Base-by-base conservation (phyloP, 1,140 invertebrate species). In the Lanistes nyassanus region DNA sequence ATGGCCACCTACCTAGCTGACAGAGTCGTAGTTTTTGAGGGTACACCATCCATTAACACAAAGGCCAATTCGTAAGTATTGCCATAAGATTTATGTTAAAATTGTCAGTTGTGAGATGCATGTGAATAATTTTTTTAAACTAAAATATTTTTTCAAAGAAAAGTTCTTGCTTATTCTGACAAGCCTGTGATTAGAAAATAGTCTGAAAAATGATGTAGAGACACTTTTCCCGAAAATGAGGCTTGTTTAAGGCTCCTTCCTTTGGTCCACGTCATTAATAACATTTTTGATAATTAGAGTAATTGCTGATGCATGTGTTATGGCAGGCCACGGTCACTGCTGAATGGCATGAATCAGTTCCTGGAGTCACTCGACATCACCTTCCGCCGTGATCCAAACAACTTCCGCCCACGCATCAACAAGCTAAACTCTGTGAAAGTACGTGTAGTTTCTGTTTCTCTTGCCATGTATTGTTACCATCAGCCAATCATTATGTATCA, bases 1-100 rank as follows among this genome's bases (percentile, higher is more conserved):
- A 99, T 99, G 98, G 97, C 98, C 3, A 99, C 98, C 0, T 99
- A 99, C 90, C 91, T 99, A 56, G 97, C 98, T 23, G 98, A 99
- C 90, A 92, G 98, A 69, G 98, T 99, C 0, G 98, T 99, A 83
- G 98, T 99, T 31, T 99, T 99, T 89, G 98, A 99, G 87, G 98
- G 98, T 55, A 89, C 88, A 69, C 98, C 98, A 1, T 98, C 97
- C 0, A 91, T 98, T 3, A 87, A 93, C 58, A 97, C 98, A 5
- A 93, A 91, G 0, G 98, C 98, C 1, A 96, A 97, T 83, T 92
- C 94, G 91, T 91, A 85, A 88, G 88, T 82, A 47, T 7, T 66
- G 23, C 34, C 36, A 34, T 34, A 34, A 19, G 13, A 64, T n/a
- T 64, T 29, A 13, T 53, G 13, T 53, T 53, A n/a, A n/a, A n/a